Percentiles rank a stretch among this genome's conserved stretches.
phyloP scores from a whole-genome alignment of 2,113 vertebrate genomes.

The Cyprinodon brontotheroides region DNA sequence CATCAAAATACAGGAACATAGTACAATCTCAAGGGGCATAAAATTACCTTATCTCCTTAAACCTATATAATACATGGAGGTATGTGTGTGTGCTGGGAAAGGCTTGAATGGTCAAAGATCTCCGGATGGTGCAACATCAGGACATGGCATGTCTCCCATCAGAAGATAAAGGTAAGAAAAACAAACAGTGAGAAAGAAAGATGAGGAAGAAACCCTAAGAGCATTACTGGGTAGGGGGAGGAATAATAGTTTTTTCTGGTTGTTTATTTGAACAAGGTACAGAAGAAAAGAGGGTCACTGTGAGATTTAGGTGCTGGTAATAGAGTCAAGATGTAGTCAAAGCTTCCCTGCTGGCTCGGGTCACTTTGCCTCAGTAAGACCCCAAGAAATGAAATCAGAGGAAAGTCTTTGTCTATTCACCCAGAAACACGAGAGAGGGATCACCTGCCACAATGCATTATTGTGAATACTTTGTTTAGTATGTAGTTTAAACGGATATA shows the following conservation, averaged over 20 bases:
- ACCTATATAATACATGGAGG: neutral
- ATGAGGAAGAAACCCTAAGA: slow-evolving; percentile 55
- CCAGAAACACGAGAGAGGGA: slow-evolving; percentile 16
- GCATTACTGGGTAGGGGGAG: slow-evolving; percentile 57
- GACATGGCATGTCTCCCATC: slow-evolving; percentile 50
- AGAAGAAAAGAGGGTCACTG: slow-evolving; percentile 66
- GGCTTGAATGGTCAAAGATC: slow-evolving; percentile 31
- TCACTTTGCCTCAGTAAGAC: slow-evolving; percentile 49
- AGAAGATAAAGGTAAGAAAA: slow-evolving; percentile 60
- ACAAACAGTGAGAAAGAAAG: slow-evolving; percentile 64
- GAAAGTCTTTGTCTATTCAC: slow-evolving; percentile 46
- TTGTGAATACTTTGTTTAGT: slow-evolving; percentile 1
- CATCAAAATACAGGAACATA: slow-evolving; percentile 68
- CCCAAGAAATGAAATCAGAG: slow-evolving; percentile 53
- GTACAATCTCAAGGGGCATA: slow-evolving; percentile 43
- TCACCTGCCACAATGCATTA: slow-evolving; percentile 27
- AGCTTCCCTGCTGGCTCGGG: slow-evolving; percentile 57
- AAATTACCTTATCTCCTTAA: slow-evolving; percentile 55
- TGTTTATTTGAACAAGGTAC: slow-evolving; percentile 77
- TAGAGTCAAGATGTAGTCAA: slow-evolving; percentile 75
- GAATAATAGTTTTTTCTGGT: slow-evolving; percentile 67
- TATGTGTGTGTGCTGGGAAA: slow-evolving; percentile 16
- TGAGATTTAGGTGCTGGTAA: slow-evolving; percentile 65
- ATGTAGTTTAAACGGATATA: neutral
- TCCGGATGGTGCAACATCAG: slow-evolving; percentile 39